Conservation (phyloP, 2,888 invertebrate species). For the Trachelus iudaicus region DNA sequence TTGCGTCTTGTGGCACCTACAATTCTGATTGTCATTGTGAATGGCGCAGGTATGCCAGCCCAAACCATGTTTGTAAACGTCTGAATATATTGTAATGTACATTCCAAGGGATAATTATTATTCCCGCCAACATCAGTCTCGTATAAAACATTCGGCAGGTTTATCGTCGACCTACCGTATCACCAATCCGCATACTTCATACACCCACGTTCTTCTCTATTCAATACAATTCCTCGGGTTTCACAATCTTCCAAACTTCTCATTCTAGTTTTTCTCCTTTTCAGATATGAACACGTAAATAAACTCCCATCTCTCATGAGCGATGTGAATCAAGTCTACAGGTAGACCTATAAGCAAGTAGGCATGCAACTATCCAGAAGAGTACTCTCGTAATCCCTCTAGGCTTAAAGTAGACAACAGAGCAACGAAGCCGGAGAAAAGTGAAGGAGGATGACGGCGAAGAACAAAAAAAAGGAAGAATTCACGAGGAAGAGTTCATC, state of each 20-base stretch:
- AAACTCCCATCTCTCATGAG: slow-evolving; percentile 4
- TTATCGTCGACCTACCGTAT: slow-evolving; percentile 2
- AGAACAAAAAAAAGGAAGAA: background rate
- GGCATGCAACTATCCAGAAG: background rate
- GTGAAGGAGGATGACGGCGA: background rate
- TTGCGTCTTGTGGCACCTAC: background rate
- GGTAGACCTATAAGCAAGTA: background rate
- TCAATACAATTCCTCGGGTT: background rate
- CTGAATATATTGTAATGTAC: slow-evolving; percentile 22
- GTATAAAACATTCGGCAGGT: background rate
- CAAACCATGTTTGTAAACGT: slow-evolving; percentile 30
- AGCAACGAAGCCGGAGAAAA: background rate
- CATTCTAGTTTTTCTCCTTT: background rate
- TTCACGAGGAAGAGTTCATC: background rate
- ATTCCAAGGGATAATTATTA: slow-evolving; percentile 1
- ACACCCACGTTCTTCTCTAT: background rate
- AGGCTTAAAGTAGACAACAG: background rate
- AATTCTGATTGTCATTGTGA: slow-evolving; percentile 9
- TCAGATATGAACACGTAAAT: slow-evolving; percentile 14
- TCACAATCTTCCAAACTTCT: background rate
- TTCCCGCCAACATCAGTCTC: background rate
- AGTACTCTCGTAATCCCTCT: background rate
- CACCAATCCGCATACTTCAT: background rate
- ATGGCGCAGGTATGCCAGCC: slow-evolving; percentile 21
- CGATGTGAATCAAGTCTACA: background rate